Evolutionary conservation across 1,140 invertebrate species (phyloP), one percentile per base, ranked within the genome.

Genomic region (Procambarus virginalis): DNA sequence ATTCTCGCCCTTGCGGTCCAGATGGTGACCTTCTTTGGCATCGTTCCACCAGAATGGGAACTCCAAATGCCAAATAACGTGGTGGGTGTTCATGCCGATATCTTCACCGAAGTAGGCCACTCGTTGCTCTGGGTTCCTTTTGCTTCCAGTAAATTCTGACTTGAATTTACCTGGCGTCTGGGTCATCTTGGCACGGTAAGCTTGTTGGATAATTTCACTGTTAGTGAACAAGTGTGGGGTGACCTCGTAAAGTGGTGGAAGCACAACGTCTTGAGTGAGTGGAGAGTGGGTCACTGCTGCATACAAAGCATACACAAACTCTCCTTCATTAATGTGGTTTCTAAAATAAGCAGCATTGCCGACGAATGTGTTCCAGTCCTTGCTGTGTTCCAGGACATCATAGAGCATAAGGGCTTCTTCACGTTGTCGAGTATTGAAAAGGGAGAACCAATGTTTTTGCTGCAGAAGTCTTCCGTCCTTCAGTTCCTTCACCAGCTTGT

Each of bases 381-480:
- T 80, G 58, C 34, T 79, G 58, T 86, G 85, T 14, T 68, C 77
- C 48, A 88, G 17, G 20, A 88, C 86, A 20, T 88, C 79, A 22
- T 68, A 88, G 10, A 88, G 79, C 79, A 88, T 82, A 55, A 88
- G 79, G 5, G 86, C 79, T 49, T 82, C 79, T 48, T 82, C n/a
- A 2, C 86, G 20, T 20, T 88, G 86, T 48, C 86, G 77, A 2
- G 46, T 48, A 14, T 88, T 88, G 68, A 88, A 88, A 79, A 88
- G 86, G 2, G 86, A 88, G 86, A 88, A 88, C 86, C 86, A 88
- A 51, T 88, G 86, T 60, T 82, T 82, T 48, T 88, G 79, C 20
- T 88, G 34, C 17, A 88, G 68, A 10, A 82, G 55, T 17, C 86
- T 45, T 1, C 70, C 45, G 8, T 82, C 86, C 51, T 76, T 83